Evolutionary conservation across 2,113 vertebrate genomes (phyloP).

Genomic region (Brachyhypopomus occidentalis): DNA sequence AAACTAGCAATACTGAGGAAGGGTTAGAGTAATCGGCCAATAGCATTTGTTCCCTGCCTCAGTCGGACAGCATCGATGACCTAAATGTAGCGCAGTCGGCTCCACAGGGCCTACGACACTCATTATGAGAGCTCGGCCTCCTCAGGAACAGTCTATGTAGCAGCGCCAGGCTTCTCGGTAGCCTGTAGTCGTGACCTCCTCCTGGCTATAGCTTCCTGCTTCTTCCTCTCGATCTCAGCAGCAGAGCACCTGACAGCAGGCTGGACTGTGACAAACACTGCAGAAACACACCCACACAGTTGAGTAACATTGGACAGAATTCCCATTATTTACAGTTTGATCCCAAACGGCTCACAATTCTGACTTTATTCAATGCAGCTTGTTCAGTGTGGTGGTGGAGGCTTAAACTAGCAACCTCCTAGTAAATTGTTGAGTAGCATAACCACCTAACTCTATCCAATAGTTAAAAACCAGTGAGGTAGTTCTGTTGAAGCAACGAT

Average conservation of each 20-base stretch:
- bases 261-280: slow-evolving; percentile 76
- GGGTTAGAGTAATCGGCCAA: background rate
- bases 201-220: slow-evolving; percentile 87
- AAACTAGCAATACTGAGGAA: slow-evolving; percentile 2
- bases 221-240: slow-evolving; percentile 91
- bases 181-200: slow-evolving; percentile 78
- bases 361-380: too few species aligned
- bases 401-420: too few species aligned
- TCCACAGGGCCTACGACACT: background rate
- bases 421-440: too few species aligned
- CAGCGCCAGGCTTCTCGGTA: slow-evolving; percentile 60
- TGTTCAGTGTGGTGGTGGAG: too few species aligned
- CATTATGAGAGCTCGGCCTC: background rate
- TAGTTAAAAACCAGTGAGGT: too few species aligned
- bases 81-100: background rate
- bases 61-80: background rate
- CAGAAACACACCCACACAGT: slow-evolving; percentile 57
- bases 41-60: background rate
- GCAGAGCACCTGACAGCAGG: slow-evolving; percentile 80
- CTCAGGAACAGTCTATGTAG: slow-evolving; percentile 28
- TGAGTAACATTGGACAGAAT: background rate
- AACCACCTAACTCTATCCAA: too few species aligned
- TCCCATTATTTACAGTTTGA: too few species aligned
- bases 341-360: too few species aligned
- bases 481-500: too few species aligned